phyloP scores from a whole-genome alignment of 2,113 vertebrate species.

The Podarcis muralis region DNA sequence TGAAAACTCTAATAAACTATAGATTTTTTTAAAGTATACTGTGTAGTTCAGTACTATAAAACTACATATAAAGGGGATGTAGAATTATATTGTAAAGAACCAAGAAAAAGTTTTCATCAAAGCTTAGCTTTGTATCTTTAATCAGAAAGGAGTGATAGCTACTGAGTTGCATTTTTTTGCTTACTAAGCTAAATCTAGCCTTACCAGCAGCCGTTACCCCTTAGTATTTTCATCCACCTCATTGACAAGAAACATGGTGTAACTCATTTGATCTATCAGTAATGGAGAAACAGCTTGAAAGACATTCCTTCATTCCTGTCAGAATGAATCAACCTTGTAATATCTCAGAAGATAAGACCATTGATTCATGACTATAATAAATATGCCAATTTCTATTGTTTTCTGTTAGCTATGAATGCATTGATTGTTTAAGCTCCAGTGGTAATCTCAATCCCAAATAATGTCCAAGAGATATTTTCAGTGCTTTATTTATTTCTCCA shows the following conservation, averaged over 20 bases:
- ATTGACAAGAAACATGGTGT: not conserved
- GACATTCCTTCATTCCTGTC: not conserved
- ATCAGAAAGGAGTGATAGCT: not conserved
- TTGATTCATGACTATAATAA: not conserved
- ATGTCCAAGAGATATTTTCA: constrained; percentile 9
- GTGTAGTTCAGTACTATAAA: not conserved
- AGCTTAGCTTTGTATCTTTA: not conserved
- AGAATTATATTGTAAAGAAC: not conserved
- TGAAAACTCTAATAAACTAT: not conserved
- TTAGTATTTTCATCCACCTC: constrained; percentile 27
- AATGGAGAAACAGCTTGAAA: constrained; percentile 10
- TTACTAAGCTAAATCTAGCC: not conserved
- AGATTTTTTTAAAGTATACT: not conserved
- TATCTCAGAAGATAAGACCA: constrained; percentile 31
- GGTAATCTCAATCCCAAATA: not conserved
- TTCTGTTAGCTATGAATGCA: not conserved
- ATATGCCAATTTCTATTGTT: not conserved
- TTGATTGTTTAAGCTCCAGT: constrained; percentile 10
- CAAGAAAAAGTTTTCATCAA: not conserved
- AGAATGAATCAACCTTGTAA: constrained; percentile 34
- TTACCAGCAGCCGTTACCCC: not conserved
- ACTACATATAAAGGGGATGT: not conserved
- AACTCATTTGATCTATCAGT: not conserved
- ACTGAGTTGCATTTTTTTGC: not conserved
- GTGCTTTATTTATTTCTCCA: not conserved